These are phyloP conservation scores for Linyphia triangularis DNA, from an alignment of 2,888 invertebrate species.

Conservation along the genomic window DNA sequence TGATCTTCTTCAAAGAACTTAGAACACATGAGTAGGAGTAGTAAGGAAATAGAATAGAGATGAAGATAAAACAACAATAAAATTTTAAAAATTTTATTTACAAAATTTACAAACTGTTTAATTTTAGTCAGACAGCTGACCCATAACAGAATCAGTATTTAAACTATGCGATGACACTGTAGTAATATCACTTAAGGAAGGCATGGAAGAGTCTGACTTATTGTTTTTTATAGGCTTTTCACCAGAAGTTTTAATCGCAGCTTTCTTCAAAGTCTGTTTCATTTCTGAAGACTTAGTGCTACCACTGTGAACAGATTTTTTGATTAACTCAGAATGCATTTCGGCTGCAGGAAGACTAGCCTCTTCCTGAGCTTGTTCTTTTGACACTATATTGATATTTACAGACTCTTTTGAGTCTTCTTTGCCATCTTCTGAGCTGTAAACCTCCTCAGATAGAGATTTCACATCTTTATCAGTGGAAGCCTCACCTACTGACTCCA, in stretches of 20 bases:
- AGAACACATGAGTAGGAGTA: no score
- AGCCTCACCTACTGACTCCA: conserved; percentile 59
- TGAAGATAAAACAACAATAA: background rate
- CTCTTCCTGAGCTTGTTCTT: background rate
- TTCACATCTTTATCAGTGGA: conserved; percentile 57
- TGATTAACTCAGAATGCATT: background rate
- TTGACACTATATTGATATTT: background rate
- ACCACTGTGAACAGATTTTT: background rate
- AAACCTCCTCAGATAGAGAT: conserved; percentile 48
- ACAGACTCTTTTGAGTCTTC: background rate
- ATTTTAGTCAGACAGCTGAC: conserved; percentile 38
- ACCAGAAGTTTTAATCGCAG: background rate
- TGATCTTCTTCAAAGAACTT: no score
- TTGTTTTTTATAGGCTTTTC: background rate
- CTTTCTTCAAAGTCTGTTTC: background rate
- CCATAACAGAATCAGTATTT: conserved; percentile 64
- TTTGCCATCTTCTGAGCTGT: background rate
- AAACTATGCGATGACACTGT: conserved; percentile 60
- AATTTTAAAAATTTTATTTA: background rate
- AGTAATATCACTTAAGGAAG: conserved; percentile 68
- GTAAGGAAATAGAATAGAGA: background rate
- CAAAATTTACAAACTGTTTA: background rate
- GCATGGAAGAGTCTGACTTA: conserved; percentile 45
- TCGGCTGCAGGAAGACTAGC: background rate
- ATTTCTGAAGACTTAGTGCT: conserved; percentile 26